A percentile compares a stretch with the other conserved stretches of the same genome.
These are phyloP conservation scores for Furcula furcula DNA, from an alignment of 2,888 invertebrate genomes.

Conservation along the genomic window DNA sequence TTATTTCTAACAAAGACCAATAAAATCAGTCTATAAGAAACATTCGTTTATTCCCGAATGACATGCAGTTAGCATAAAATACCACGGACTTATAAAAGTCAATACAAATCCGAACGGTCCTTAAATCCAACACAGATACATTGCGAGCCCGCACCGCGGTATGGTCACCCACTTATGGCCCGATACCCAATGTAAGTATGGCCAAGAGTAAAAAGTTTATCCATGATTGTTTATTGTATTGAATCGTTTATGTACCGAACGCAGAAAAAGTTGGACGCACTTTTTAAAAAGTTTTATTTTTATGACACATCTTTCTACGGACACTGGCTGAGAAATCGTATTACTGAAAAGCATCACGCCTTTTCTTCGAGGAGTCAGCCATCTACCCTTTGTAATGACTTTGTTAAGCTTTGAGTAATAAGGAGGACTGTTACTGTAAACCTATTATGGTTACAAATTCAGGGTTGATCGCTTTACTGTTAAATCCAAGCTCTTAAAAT, in stretches of 20 bases:
- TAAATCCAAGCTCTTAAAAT: too few species aligned
- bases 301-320: too few species aligned
- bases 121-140: conserved; percentile 21
- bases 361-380: too few species aligned
- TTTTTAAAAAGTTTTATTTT: too few species aligned
- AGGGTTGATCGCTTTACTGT: too few species aligned
- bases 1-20: conserved; percentile 25
- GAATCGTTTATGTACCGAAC: conserved; percentile 64
- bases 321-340: too few species aligned
- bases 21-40: conserved; percentile 19
- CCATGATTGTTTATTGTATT: conserved; percentile 74
- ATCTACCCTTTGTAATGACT: too few species aligned
- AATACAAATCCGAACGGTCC: conserved; percentile 21
- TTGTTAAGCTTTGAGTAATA: too few species aligned
- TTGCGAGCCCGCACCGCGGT: conserved; percentile 20
- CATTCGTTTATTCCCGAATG: conserved; percentile 32
- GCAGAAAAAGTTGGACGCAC: conserved; percentile 25
- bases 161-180: conserved; percentile 48
- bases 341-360: too few species aligned
- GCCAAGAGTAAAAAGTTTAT: conserved; percentile 56
- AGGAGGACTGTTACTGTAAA: too few species aligned
- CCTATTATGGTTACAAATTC: too few species aligned
- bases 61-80: conserved; percentile 28
- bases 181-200: conserved; percentile 50
- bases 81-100: conserved; percentile 25